Percentiles rank a stretch among this genome's conserved stretches.
phyloP scores from a whole-genome alignment of 1,140 invertebrate species.

The Sesamia nonagrioides region DNA sequence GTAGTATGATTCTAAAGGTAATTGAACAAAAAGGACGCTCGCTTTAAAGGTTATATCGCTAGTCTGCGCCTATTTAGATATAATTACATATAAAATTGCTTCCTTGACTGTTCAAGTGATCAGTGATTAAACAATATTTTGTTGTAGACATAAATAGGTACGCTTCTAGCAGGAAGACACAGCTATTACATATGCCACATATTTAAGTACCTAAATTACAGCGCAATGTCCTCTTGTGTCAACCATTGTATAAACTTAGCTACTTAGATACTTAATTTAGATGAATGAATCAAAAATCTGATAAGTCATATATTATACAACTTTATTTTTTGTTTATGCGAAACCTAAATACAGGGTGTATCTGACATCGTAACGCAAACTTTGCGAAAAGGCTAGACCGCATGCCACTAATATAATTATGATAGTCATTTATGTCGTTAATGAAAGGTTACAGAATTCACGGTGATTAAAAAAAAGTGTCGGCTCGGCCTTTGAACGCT shows the following conservation, averaged over 20 bases:
- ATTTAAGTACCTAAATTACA: neutral
- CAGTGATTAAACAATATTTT: slow-evolving; percentile 26
- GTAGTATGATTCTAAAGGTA: neutral
- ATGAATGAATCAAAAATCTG: too few species aligned
- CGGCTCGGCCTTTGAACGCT: too few species aligned
- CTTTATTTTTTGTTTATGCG: too few species aligned
- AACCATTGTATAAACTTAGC: neutral
- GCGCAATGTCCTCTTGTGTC: neutral
- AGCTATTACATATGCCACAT: neutral
- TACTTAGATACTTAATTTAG: too few species aligned
- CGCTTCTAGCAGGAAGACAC: neutral
- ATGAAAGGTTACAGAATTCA: too few species aligned
- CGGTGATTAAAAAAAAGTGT: too few species aligned
- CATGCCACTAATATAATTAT: too few species aligned
- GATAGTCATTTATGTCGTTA: too few species aligned
- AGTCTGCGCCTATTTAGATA: neutral
- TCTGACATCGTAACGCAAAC: too few species aligned
- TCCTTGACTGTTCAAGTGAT: neutral
- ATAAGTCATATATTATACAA: too few species aligned
- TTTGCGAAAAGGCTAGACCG: too few species aligned
- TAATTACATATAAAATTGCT: slow-evolving; percentile 27
- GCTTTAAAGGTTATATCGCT: neutral
- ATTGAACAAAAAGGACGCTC: neutral
- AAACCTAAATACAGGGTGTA: too few species aligned
- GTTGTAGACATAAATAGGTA: neutral